Conservation (phyloP, 2,797 vertebrate species). For the Momotus momota region DNA sequence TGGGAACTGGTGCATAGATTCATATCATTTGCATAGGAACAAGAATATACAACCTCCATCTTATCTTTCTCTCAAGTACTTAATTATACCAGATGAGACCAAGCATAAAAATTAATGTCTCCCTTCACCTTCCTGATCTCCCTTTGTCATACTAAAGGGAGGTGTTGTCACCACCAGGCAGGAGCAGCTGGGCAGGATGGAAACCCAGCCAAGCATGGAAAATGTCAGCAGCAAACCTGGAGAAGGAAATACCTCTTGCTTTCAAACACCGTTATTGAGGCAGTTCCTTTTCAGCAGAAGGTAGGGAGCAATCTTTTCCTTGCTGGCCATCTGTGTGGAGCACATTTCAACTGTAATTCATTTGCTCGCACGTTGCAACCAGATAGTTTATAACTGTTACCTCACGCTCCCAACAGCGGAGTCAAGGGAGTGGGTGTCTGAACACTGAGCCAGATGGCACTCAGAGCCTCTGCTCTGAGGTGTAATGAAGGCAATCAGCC, state of each 20-base stretch:
- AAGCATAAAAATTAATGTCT: not conserved
- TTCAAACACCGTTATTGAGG: not conserved
- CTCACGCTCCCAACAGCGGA: not conserved
- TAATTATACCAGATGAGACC: not conserved
- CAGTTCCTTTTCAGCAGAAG: not conserved
- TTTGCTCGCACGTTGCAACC: not conserved
- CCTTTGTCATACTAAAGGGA: not conserved
- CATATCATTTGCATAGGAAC: not conserved
- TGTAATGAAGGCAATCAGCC: not conserved
- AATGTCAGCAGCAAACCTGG: not conserved
- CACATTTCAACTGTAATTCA: not conserved
- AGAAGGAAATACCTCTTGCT: not conserved
- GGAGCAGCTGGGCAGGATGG: not conserved
- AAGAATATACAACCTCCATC: not conserved
- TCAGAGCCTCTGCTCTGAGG: not conserved
- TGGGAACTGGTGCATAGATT: not conserved
- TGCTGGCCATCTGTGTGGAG: not conserved
- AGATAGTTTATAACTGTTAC: not conserved
- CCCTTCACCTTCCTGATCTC: not conserved
- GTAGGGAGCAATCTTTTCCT: not conserved
- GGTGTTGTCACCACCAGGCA: not conserved
- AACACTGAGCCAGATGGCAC: not conserved
- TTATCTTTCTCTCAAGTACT: not conserved
- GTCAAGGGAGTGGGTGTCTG: not conserved
- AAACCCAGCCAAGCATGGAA: constrained; percentile 17